phyloP scores from a whole-genome alignment of 2,888 invertebrate genomes.

The Craniophora ligustri region DNA sequence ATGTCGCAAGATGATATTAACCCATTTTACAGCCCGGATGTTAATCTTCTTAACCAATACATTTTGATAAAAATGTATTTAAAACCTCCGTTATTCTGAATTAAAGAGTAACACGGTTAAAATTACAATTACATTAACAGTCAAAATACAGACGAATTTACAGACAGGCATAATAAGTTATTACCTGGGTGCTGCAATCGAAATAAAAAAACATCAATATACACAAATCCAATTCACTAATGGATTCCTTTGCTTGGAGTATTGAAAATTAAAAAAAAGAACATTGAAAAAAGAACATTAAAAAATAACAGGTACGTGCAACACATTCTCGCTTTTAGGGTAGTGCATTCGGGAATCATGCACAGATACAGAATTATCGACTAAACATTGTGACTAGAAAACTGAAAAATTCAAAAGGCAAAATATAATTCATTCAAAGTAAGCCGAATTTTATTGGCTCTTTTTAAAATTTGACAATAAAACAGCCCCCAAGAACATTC shows the following conservation, averaged over 20 bases:
- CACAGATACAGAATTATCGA: slow-evolving; percentile 74
- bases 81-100: slow-evolving; percentile 6
- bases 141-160: slow-evolving; percentile 47
- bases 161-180: slow-evolving; percentile 48
- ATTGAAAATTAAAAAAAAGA: slow-evolving; percentile 66
- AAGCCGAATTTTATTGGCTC: no score
- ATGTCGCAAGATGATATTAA: slow-evolving; percentile 36
- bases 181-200: slow-evolving; percentile 53
- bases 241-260: slow-evolving; percentile 79
- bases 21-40: slow-evolving; percentile 39
- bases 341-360: slow-evolving; percentile 86
- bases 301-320: slow-evolving; percentile 81
- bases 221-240: slow-evolving; percentile 79
- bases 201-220: slow-evolving; percentile 67
- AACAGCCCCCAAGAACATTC: no score
- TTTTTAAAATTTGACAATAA: no score
- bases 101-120: slow-evolving; percentile 24
- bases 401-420: no score
- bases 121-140: slow-evolving; percentile 39
- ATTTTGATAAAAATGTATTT: slow-evolving; percentile 2
- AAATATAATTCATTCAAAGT: no score
- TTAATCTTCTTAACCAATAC: slow-evolving; percentile 17
- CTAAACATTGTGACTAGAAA: slow-evolving; percentile 64
- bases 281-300: slow-evolving; percentile 72
- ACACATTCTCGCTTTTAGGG: slow-evolving; percentile 82